phyloP scores from a whole-genome alignment of 2,888 invertebrate genomes.

The Epirrita christyi region DNA sequence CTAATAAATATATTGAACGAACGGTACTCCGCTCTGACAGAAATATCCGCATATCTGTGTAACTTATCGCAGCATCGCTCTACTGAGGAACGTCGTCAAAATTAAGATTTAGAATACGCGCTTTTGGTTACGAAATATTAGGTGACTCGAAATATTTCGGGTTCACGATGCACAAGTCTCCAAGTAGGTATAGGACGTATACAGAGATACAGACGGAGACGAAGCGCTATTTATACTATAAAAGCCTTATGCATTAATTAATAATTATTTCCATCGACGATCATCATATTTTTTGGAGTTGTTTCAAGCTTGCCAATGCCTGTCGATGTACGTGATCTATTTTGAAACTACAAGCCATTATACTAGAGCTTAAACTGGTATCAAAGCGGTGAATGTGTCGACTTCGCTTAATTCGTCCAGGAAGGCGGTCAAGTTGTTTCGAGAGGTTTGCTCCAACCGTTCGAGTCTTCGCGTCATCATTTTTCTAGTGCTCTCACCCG shows the following conservation, averaged over 20 bases:
- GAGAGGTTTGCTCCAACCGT: constrained; percentile 60
- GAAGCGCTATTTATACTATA: constrained; percentile 28
- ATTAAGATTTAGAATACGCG: too few species aligned
- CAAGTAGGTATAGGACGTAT: constrained; percentile 1
- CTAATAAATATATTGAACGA: constrained; percentile 61
- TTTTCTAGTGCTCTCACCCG: constrained; percentile 64
- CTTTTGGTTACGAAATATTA: too few species aligned
- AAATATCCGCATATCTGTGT: constrained; percentile 66
- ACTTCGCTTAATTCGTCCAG: constrained; percentile 65
- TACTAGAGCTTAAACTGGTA: constrained; percentile 34
- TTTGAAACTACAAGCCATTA: constrained; percentile 37
- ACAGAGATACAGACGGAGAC: constrained; percentile 14
- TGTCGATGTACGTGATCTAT: constrained; percentile 30
- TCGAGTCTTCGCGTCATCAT: constrained; percentile 64
- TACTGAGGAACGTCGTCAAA: constrained; percentile 44
- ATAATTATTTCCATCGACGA: constrained; percentile 40
- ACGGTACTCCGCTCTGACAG: constrained; percentile 63
- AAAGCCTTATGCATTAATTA: constrained; percentile 37
- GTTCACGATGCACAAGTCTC: constrained; percentile 29
- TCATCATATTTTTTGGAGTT: constrained; percentile 40
- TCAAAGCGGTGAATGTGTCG: constrained; percentile 53
- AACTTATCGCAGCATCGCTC: constrained; percentile 46
- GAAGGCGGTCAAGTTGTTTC: constrained; percentile 77
- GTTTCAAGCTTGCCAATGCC: constrained; percentile 36
- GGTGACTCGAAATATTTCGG: constrained; percentile 30